Evolutionary conservation across 2,113 vertebrate genomes (phyloP).

Genomic region (Peromyscus maniculatus): DNA sequence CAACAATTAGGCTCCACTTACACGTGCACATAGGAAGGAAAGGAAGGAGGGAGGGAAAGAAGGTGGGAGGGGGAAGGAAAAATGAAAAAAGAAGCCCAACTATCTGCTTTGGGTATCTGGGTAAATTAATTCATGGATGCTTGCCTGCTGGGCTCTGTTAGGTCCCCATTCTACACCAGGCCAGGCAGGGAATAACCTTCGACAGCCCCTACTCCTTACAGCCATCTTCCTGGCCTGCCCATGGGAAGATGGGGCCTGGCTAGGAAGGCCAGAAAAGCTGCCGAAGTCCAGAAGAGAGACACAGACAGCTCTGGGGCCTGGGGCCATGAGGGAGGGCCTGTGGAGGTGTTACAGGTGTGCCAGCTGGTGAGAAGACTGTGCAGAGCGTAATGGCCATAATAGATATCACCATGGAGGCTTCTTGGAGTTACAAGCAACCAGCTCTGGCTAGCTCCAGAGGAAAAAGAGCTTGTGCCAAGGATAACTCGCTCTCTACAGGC

Average conservation of each 20-base stretch:
- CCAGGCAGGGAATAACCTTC: neutral
- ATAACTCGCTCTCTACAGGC: neutral
- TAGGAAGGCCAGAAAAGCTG: neutral
- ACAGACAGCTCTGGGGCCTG: neutral
- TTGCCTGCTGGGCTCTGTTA: neutral
- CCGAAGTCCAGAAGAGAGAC: neutral
- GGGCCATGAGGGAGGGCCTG: neutral
- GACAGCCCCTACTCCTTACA: neutral
- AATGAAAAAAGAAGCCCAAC: fast-evolving
- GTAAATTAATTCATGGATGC: neutral
- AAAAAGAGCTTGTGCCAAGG: neutral
- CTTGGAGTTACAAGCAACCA: neutral
- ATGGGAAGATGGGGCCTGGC: neutral
- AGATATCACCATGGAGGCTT: neutral
- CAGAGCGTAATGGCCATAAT: neutral
- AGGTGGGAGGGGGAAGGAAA: neutral
- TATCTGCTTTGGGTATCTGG: neutral
- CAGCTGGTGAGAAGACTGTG: neutral
- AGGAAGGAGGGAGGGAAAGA: neutral
- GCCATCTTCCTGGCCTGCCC: neutral
- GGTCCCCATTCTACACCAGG: neutral
- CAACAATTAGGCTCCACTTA: neutral
- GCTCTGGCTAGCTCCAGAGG: neutral
- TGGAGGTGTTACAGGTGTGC: neutral
- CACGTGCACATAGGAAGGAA: no score